These are phyloP conservation scores for Cylloceria caligata DNA, from an alignment of 2,888 invertebrate species.

Conservation along the genomic window DNA sequence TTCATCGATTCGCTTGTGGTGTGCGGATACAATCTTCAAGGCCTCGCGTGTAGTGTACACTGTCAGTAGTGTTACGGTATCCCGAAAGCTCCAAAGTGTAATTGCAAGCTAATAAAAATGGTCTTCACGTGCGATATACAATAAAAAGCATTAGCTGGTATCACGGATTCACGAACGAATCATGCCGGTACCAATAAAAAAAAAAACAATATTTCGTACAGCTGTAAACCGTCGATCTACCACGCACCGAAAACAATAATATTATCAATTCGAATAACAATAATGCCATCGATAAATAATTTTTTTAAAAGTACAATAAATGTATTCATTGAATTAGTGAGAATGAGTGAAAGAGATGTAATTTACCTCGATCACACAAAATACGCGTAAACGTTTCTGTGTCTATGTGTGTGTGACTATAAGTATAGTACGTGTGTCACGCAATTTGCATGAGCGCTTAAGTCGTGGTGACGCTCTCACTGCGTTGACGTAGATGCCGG, in stretches of 20 bases:
- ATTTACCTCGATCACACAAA: constrained; percentile 22
- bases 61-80: background rate
- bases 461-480: constrained; percentile 14
- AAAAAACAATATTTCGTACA: background rate
- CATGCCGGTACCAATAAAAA: background rate
- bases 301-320: constrained; percentile 6
- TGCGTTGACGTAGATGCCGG: background rate
- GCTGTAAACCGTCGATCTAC: background rate
- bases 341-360: background rate
- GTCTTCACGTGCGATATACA: background rate
- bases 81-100: background rate
- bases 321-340: background rate
- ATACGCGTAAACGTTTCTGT: background rate
- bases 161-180: background rate
- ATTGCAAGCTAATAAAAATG: background rate
- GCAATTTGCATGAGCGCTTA: constrained; percentile 25
- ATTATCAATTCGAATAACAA: background rate
- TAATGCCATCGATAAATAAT: background rate
- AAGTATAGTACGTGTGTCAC: background rate
- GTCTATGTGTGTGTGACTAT: constrained; percentile 9
- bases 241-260: background rate
- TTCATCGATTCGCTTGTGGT: constrained; percentile 50
- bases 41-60: background rate
- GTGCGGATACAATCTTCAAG: constrained; percentile 43
- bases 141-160: background rate